Evolutionary conservation across 1,140 invertebrate species (phyloP), one percentile per base, ranked within the genome.

Genomic region (Ceratosolen solmsi): DNA sequence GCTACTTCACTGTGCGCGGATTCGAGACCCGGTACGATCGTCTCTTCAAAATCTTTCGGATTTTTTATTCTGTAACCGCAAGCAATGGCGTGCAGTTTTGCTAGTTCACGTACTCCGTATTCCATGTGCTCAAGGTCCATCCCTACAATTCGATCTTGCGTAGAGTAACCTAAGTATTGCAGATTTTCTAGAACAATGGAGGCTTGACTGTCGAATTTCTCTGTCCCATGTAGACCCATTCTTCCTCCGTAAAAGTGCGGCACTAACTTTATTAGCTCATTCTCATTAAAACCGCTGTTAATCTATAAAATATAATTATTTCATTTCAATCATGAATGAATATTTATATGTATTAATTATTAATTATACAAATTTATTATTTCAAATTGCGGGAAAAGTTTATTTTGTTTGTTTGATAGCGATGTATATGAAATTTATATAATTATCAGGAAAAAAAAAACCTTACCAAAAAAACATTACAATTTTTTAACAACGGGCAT

Each of bases 161-260:
- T 92, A 30, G 85, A 86, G 78, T 92, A 94, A 0, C 93, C 93
- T 9, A 88, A 86, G 7, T 85, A 84, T 36, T 92, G 93, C 0
- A 94, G 79, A 88, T 94, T 94, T 85, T 94, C 93, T 49, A 94
- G 89, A 2, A 94, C 82, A 3, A 94, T 89, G 0, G 92, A 88
- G 0, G 93, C 93, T 71, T 94, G 92, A 2, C 91, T 87, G 76
- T 94, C 93, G n/a, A 94, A 93, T 54, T 86, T 80, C 0, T 89
- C 84, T 13, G 91, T 75, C 11, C 91, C 80, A 54, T 86, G 84
- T 0, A 94, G 83, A n/a, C 93, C 92, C 11, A 94, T 85, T 33
- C 94, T 87, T 2, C 92, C 93, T 0, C 93, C 93, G 80, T 91
- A 93, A 83, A 91, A 94, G 2, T 88, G 87, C 0, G 94, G 92